Evolutionary conservation across 2,888 invertebrate species (phyloP), one percentile per base, ranked within the genome.

Genomic region (Pristionchus japonicus): DNA sequence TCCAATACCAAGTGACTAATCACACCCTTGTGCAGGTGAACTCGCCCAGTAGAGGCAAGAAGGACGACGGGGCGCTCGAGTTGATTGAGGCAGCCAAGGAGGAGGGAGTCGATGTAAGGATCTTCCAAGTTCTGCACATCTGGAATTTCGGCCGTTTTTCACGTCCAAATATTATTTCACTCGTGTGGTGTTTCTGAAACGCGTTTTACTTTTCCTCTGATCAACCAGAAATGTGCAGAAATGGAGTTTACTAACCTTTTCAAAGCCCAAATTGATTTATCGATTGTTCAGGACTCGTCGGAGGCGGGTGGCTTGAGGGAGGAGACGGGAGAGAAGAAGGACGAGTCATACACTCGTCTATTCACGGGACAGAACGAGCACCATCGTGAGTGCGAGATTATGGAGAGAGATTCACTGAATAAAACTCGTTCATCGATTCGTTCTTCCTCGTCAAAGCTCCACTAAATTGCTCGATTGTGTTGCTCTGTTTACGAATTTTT

Each of bases 321-420:
- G 23, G 77, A n/a, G 43, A 40, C 23, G 0, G 40, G 17, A n/a
- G 74, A 47, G 43, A 77, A 77, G 77, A 77, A 77, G 43, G 77
- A 43, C 13, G 77, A 77, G 43, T 7, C 40, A 47, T 77, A 77
- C 43, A 77, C 77, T 40, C 40, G 77, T 15, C 40, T 77, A n/a
- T 77, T 77, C 77, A 77, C 43, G 1, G 77, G 34, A 77, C 77
- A 77, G 43, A 77, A 77, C 43, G 77, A 77, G 17, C 77, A 74
- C n/a, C 74, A 77, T 34, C 9, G 77, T 77, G 43, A 43, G 77
- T 47, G 3, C 13, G 20, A 3, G n/a, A n/a, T n/a, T n/a, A n/a
- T n/a, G n/a, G n/a, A n/a, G n/a, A n/a, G n/a, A n/a, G 11, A 27
- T n/a, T 77, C 77, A 43, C 11, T 43, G 43, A 43, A 43, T 43